phyloP scores from a whole-genome alignment of 2,113 vertebrate species.

The Cyanoramphus novaezelandiae region DNA sequence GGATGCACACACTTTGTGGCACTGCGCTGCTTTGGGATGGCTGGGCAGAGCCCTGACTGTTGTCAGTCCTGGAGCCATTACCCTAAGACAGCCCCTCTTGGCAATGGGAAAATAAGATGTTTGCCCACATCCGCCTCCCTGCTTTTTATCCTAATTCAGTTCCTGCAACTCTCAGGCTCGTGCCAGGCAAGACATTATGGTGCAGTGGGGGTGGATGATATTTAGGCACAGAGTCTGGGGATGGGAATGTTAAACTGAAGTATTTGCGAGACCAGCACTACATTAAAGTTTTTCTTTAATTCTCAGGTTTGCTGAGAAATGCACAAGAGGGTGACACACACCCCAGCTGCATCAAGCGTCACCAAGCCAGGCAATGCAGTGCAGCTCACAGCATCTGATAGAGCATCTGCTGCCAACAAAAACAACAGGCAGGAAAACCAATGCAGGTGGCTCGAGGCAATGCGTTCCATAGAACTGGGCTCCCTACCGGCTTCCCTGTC shows the following conservation, averaged over 20 bases:
- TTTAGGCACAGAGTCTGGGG: not conserved
- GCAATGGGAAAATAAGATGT: not conserved
- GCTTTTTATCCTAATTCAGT: not conserved
- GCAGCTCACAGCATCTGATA: not conserved
- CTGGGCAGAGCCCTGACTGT: not conserved
- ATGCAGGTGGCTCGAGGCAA: accelerated
- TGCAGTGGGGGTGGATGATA: not conserved
- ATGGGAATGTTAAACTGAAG: not conserved
- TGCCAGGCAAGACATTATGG: not conserved
- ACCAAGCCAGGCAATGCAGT: not conserved
- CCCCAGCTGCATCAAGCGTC: not conserved
- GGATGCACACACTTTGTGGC: accelerated
- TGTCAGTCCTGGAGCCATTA: not conserved
- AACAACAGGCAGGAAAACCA: not conserved
- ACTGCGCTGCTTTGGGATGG: accelerated
- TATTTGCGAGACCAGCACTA: not conserved
- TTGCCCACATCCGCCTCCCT: not conserved
- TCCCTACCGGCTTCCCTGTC: not conserved
- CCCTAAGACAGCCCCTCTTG: not conserved
- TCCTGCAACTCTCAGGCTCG: not conserved
- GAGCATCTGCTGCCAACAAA: not conserved
- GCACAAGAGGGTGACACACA: not conserved
- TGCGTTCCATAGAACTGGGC: accelerated
- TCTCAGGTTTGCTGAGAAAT: not conserved
- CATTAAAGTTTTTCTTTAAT: not conserved